phyloP scores from a whole-genome alignment of 2,797 vertebrate genomes.

The Neosalanx taihuensis region DNA sequence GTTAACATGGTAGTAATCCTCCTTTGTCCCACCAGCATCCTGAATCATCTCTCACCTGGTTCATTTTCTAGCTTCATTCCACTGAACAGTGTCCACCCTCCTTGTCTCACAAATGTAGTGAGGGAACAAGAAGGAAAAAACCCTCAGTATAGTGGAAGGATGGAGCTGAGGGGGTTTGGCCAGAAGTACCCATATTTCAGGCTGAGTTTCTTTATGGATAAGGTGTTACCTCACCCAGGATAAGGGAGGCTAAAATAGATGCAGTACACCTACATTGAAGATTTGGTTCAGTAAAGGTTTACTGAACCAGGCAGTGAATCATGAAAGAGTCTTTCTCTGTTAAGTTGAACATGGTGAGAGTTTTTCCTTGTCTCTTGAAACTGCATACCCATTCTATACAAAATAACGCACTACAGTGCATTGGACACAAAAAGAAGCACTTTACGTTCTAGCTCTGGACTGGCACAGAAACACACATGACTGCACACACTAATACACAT shows the following conservation, averaged over 20 bases:
- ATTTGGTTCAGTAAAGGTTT: not conserved
- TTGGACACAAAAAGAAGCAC: not conserved
- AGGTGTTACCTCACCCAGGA: not conserved
- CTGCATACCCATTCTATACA: no score
- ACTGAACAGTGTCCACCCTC: not conserved
- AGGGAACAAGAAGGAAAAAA: not conserved
- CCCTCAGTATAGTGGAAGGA: not conserved
- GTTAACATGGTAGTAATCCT: not conserved
- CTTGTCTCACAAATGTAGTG: not conserved
- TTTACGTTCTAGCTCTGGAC: not conserved
- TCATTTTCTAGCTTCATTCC: not conserved
- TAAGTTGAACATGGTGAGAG: not conserved
- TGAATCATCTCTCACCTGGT: constrained; percentile 2
- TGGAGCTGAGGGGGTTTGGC: constrained; percentile 7
- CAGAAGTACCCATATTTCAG: not conserved
- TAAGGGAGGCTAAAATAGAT: not conserved
- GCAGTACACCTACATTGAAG: not conserved
- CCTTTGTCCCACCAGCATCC: not conserved
- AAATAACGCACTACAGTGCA: not conserved
- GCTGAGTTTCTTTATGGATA: not conserved
- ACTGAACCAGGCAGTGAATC: not conserved
- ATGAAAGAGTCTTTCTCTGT: not conserved
- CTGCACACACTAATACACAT: no score
- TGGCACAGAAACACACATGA: not conserved
- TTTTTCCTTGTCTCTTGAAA: not conserved